Conservation (phyloP, 2,888 invertebrate species). For the Drosophila peninsularis region DNA sequence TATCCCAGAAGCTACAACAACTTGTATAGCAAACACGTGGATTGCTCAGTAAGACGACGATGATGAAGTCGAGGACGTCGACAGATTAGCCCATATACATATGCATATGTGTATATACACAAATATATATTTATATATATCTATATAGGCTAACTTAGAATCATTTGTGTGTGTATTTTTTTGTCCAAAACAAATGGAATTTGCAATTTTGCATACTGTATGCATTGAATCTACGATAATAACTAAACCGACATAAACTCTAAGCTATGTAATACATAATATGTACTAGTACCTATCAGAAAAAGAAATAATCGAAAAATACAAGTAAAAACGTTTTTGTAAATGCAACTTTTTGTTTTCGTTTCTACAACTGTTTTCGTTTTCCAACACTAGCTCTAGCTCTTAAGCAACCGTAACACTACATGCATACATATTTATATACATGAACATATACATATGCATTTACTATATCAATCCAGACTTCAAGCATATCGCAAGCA, state of each 20-base stretch:
- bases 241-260: constrained; percentile 46
- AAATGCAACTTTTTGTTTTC: constrained; percentile 51
- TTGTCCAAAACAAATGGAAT: constrained; percentile 41
- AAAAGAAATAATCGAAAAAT: constrained; percentile 50
- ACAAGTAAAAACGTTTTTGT: constrained; percentile 62
- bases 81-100: constrained; percentile 25
- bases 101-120: constrained; percentile 1
- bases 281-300: constrained; percentile 62
- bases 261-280: constrained; percentile 62
- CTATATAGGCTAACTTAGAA: constrained; percentile 40
- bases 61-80: background rate
- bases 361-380: constrained; percentile 29
- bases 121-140: constrained; percentile 6
- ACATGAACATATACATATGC: constrained; percentile 20
- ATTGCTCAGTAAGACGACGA: constrained; percentile 44
- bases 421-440: constrained; percentile 32
- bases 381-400: constrained; percentile 23
- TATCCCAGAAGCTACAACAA: constrained; percentile 39
- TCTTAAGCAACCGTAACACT: constrained; percentile 39
- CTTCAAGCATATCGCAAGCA: constrained; percentile 73
- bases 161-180: constrained; percentile 54
- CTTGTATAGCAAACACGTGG: constrained; percentile 42
- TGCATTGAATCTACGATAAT: constrained; percentile 65
- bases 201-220: constrained; percentile 67
- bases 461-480: constrained; percentile 53